A percentile compares a stretch with the other conserved stretches of the same genome.
Evolutionary conservation across 2,888 invertebrate genomes (phyloP).

Genomic region (Phyto melanocephala): DNA sequence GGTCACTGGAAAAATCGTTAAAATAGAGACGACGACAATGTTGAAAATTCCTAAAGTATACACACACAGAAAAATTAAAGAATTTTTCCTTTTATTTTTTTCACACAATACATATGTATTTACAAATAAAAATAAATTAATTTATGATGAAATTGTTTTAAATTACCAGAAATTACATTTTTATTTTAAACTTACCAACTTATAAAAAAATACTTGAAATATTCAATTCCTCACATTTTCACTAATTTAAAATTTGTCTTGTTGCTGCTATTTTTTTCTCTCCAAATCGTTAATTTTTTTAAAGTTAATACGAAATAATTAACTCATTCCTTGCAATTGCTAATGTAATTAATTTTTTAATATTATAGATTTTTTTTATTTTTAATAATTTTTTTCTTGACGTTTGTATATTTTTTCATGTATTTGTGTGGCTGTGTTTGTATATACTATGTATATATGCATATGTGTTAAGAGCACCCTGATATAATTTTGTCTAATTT

Average conservation of each 20-base stretch:
- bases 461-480: conserved; percentile 44
- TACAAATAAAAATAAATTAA: background rate
- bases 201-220: background rate
- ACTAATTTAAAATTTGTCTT: background rate
- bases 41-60: conserved; percentile 68
- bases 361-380: background rate
- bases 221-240: conserved; percentile 35
- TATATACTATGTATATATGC: conserved; percentile 30
- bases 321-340: too few relatives aligned
- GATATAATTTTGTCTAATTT: conserved; percentile 15
- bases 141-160: conserved; percentile 9
- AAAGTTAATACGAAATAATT: too few relatives aligned
- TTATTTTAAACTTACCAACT: conserved; percentile 32
- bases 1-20: conserved; percentile 79
- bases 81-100: conserved; percentile 32
- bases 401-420: conserved; percentile 21
- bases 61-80: conserved; percentile 68
- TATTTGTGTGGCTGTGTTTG: conserved; percentile 15
- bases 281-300: background rate
- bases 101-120: conserved; percentile 15
- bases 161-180: background rate
- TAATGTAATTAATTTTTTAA: too few relatives aligned
- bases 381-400: too few relatives aligned
- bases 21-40: conserved; percentile 67
- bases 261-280: background rate